A percentile compares a stretch with the other conserved stretches of the same genome.
These are phyloP conservation scores for Magallana ariakensis DNA, from an alignment of 1,140 invertebrate species.

Conservation along the genomic window DNA sequence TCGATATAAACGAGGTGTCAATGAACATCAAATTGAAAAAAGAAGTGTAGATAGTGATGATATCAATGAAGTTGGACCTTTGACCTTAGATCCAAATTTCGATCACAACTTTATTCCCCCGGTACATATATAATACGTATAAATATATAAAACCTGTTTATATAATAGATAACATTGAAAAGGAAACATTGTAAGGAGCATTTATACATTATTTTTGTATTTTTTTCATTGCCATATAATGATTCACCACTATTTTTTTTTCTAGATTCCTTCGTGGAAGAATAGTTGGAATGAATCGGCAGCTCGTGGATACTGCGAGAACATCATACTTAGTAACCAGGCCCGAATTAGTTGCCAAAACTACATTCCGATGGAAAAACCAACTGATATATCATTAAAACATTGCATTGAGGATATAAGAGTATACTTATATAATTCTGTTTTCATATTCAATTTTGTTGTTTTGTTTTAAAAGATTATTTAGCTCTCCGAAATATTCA, in stretches of 20 bases:
- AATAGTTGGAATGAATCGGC: not conserved
- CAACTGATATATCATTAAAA: not conserved
- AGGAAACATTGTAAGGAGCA: too few species aligned
- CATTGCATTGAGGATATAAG: not conserved
- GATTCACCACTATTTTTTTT: not conserved
- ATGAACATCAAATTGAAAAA: not conserved
- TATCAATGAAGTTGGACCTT: not conserved
- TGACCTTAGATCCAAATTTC: not conserved
- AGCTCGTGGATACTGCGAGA: not conserved
- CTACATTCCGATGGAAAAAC: not conserved
- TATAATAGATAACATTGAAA: too few species aligned
- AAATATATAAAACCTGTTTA: too few species aligned
- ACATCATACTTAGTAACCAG: not conserved
- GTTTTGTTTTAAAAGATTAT: too few species aligned
- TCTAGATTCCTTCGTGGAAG: not conserved
- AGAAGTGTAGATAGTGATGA: not conserved
- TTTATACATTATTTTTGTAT: too few species aligned
- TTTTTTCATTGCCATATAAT: not conserved
- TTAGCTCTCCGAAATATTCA: too few species aligned
- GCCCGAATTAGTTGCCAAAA: not conserved
- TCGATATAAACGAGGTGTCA: not conserved
- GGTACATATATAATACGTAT: not conserved
- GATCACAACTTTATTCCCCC: not conserved
- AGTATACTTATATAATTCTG: too few species aligned
- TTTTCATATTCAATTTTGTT: too few species aligned